Base-by-base conservation (phyloP, 2,888 invertebrate species). In the Polia nebulosa region DNA sequence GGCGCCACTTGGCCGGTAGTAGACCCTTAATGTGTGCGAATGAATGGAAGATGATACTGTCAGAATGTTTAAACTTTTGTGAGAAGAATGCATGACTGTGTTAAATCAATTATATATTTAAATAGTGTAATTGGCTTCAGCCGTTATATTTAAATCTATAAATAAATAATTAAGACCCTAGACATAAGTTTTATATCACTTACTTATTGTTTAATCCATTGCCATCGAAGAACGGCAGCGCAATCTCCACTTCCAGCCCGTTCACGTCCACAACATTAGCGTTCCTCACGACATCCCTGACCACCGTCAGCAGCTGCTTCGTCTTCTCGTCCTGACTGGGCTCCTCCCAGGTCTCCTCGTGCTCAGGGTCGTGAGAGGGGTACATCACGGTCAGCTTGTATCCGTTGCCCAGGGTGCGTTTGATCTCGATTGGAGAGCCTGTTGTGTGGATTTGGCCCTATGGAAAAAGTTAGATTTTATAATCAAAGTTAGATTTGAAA, bases 391-490 rank as follows among this genome's bases (percentile, higher is more conserved):
- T 92, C 17, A 96, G 86, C 76, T 93, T 94, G 89, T 96, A 96
- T 0, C 96, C 96, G 58, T 90, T 94, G 17, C 96, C 96, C 34
- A 96, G 91, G n/a, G 93, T 91, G 3, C 95, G 94, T 69, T 96
- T 96, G 65, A 96, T 92, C 51, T 95, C 96, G 51, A 96, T 90
- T 0, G 96, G 96, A 0, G 96, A 96, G 1, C 96, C 96, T 0
- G 95, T 94, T 15, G 96, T 96, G 78, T 96, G 94, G 74, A 96
- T 93, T 90, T 96, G 96, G 44, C 96, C 96, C 93, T 96, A 82
- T 27, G 13, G 3, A 0, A 29, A 49, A 65, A 13, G 29, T 7
- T 22, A 7, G 3, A n/a, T 15, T 4, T 36, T 15, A 34, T n/a
- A n/a, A n/a, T n/a, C n/a, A n/a, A n/a, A n/a, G n/a, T n/a, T n/a